These are phyloP conservation scores for Orycteropus afer DNA, from an alignment of 2,113 vertebrate genomes.

Conservation along the genomic window DNA sequence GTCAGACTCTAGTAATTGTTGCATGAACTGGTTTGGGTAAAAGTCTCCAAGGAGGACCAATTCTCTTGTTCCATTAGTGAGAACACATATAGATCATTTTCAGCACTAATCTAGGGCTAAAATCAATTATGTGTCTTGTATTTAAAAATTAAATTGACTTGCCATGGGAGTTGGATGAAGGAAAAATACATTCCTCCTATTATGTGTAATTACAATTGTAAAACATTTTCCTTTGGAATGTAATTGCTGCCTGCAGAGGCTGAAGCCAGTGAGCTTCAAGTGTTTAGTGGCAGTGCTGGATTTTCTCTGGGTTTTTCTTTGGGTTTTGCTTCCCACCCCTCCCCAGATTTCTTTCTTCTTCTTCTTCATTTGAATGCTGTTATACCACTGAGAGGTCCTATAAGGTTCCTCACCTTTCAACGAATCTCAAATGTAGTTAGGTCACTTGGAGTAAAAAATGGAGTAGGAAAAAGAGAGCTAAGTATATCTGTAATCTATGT, in stretches of 20 bases:
- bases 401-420: constrained; percentile 73
- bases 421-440: constrained; percentile 57
- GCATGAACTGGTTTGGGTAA: constrained; percentile 85
- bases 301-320: constrained; percentile 82
- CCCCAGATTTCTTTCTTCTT: constrained; percentile 19
- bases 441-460: constrained; percentile 52
- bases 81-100: constrained; percentile 90
- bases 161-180: constrained; percentile 89
- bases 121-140: constrained; percentile 91
- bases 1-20: constrained; percentile 88
- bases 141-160: constrained; percentile 92
- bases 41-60: constrained; percentile 86
- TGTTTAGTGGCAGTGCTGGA: constrained; percentile 83
- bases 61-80: constrained; percentile 90
- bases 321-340: constrained; percentile 62
- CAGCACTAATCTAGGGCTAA: constrained; percentile 89
- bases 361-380: constrained; percentile 68
- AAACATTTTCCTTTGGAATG: constrained; percentile 89
- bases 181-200: constrained; percentile 89
- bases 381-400: constrained; percentile 70
- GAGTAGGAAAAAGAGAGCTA: not conserved
- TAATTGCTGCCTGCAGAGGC: constrained; percentile 90
- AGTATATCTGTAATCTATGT: constrained; percentile 59
- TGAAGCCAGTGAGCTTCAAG: constrained; percentile 81
- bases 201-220: constrained; percentile 91